A percentile compares a stretch with the other conserved stretches of the same genome.
Evolutionary conservation across 2,888 invertebrate species (phyloP).

Genomic region (Cryptops parisi): DNA sequence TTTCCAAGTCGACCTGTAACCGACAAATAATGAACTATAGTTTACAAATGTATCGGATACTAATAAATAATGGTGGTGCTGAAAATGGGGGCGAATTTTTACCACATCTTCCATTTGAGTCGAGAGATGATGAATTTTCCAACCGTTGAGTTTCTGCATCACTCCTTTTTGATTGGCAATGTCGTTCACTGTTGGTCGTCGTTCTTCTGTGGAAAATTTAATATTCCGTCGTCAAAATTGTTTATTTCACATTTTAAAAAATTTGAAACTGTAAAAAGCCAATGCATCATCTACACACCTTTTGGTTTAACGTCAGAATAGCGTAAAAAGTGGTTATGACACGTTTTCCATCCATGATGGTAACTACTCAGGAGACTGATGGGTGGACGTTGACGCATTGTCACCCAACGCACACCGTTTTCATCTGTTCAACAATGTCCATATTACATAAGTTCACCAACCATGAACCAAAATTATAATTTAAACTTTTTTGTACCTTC

Average conservation of each 20-base stretch:
- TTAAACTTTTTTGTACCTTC: too few species aligned
- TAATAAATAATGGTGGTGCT: background rate
- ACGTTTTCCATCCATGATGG: conserved; percentile 52
- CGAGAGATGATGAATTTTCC: conserved; percentile 85
- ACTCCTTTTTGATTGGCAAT: conserved; percentile 78
- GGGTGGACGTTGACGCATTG: conserved; percentile 29
- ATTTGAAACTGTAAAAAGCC: background rate
- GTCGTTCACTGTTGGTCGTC: conserved; percentile 70
- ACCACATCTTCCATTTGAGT: conserved; percentile 71
- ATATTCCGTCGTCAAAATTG: too few species aligned
- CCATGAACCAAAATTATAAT: background rate
- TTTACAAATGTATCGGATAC: too few species aligned
- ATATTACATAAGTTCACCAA: conserved; percentile 3
- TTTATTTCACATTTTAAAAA: too few species aligned
- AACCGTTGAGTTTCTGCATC: conserved; percentile 75
- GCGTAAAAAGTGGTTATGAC: conserved; percentile 56
- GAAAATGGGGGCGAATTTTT: background rate
- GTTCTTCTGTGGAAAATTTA: conserved; percentile 45
- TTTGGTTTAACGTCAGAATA: conserved; percentile 73
- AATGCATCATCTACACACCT: conserved; percentile 23
- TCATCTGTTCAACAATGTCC: too few species aligned
- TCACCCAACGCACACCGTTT: conserved; percentile 31
- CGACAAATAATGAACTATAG: background rate
- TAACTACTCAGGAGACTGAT: conserved; percentile 47
- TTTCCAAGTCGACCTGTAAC: conserved; percentile 41